Base-by-base conservation (phyloP, 2,797 vertebrate genomes). In the Anniella stebbinsi region DNA sequence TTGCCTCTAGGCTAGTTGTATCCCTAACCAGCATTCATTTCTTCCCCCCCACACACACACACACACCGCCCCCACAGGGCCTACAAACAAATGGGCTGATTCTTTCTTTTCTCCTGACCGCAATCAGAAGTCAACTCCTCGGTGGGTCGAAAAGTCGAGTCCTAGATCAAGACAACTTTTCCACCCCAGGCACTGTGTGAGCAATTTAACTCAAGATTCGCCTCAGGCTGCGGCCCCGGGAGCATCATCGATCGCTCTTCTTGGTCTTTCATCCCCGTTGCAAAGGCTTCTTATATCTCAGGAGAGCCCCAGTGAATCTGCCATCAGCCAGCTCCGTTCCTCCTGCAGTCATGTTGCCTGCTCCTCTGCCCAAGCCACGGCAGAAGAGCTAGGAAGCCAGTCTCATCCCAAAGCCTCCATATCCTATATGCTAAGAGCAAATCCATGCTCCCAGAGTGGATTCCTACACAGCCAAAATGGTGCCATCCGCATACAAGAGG, bases 261-360 rank as follows among this genome's bases (percentile, higher is more conserved):
- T 80, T 28, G 33, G 69, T 41, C 28, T 73, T 80, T 45, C 30
- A 72, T 80, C 10, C 38, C 1, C 25, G 3, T 41, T 67, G n/a
- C 10, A 48, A 54, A 82, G 13, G 13, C 25, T 25, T 33, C 36
- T 28, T 45, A 45, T 12, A 25, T 36, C 80, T 51, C 36, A 0
- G 30, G 60, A 87, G 75, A 48, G 0, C 21, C 21, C 2, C 18
- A 0, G 25, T 0, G 10, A 48, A 9, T 78, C 38, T 60, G 51
- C 76, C 48, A 7, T 2, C 38, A 36, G 73, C 6, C 23, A 36
- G 3, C 33, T 1, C 38, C 38, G 17, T 25, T 70, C 8, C 38
- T 80, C 57, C 28, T 1, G 13, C 57, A 13, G 18, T 38, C 51
- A 2, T 2, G 0, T 4, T 0, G 9, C 33, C 25, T 1, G 0